phyloP scores from a whole-genome alignment of 2,113 vertebrate species.

The Eupsittula cactorum region DNA sequence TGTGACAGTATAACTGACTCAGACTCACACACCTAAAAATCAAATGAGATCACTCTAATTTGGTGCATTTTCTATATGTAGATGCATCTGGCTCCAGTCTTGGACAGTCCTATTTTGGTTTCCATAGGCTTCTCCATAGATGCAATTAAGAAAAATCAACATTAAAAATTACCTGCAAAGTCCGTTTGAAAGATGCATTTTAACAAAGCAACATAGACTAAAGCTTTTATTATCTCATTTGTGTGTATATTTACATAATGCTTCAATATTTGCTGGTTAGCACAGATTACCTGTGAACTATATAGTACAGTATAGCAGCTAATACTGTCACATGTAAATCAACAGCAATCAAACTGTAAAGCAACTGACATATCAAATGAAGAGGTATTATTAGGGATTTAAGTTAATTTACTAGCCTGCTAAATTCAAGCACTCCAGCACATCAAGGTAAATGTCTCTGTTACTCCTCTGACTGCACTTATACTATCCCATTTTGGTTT shows the following conservation, averaged over 20 bases:
- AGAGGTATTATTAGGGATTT: background rate
- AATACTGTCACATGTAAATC: background rate
- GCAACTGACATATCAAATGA: background rate
- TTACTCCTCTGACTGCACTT: background rate
- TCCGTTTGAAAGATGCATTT: background rate
- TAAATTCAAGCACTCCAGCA: background rate
- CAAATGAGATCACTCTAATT: background rate
- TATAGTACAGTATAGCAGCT: background rate
- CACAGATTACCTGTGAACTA: background rate
- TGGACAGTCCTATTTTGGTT: background rate
- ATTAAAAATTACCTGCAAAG: background rate
- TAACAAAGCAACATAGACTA: background rate
- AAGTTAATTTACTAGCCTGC: background rate
- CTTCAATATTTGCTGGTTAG: background rate
- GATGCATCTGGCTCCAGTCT: background rate
- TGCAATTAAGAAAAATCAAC: background rate
- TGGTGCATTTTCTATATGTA: background rate
- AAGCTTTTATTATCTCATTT: background rate
- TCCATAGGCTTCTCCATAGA: background rate
- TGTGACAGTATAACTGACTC: background rate
- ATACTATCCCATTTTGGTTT: background rate
- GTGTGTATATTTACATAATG: background rate
- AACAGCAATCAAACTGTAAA: background rate
- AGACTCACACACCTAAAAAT: background rate
- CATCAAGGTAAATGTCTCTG: background rate